Base-by-base conservation (phyloP, 2,797 vertebrate species). In the Nyctalus aviator region DNA sequence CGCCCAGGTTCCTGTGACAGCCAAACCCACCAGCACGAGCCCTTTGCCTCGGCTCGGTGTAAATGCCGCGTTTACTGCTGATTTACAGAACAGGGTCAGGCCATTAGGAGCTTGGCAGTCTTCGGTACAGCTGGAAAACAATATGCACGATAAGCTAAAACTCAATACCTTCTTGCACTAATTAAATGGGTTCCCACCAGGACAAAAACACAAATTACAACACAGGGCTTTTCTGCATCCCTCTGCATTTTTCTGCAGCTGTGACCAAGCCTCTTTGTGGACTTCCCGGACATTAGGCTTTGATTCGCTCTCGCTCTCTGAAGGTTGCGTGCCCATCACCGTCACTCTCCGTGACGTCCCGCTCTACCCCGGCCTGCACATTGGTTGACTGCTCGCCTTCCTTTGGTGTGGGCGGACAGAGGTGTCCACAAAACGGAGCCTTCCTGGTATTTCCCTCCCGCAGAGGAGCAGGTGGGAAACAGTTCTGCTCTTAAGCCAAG, bases 101-200 rank as follows among this genome's bases (percentile, higher is more conserved):
- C 98, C 98, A 98, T 98, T 98, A 98, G 98, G 98, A 98, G 98
- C 98, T 98, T 99, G 98, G 98, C 98, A 98, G 98, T 98, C 98
- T 98, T 98, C 98, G 97, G 97, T 98, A 98, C 98, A 98, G 98
- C 98, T 98, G 98, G 98, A 98, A 98, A 98, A 99, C 98, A 98
- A 98, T 98, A 98, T 99, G 98, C 98, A 98, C 97, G 98, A 98
- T 99, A 99, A 99, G 98, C 98, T 98, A 98, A 99, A 99, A 98
- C 98, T 97, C 98, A 98, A 98, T 98, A 98, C 98, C 98, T 99
- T 97, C 98, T 98, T 98, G 98, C 98, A 98, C 98, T 99, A 99
- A 99, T 99, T 99, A 99, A 99, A 98, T 98, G 98, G 98, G 98
- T 98, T 98, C 98, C 98, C 98, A 98, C 98, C 98, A 98, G 98